phyloP scores from a whole-genome alignment of 2,797 vertebrate species.

The Meriones psammophilus region DNA sequence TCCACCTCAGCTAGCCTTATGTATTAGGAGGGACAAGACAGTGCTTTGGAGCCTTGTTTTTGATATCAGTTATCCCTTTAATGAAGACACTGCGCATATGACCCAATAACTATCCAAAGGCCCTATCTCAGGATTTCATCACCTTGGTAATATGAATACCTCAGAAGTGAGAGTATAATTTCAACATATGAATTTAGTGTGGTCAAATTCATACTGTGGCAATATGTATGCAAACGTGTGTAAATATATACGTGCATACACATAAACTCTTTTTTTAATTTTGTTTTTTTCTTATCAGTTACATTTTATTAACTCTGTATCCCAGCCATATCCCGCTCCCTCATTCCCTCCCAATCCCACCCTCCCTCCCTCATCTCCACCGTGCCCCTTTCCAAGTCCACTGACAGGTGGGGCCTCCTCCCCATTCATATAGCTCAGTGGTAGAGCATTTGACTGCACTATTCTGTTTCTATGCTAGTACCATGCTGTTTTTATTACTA shows the following conservation, averaged over 20 bases:
- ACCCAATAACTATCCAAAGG: neutral
- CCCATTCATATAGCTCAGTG: conserved; percentile 88
- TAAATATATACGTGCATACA: neutral
- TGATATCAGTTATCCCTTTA: neutral
- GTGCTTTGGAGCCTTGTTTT: neutral
- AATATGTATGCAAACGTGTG: neutral
- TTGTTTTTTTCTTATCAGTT: too few species aligned
- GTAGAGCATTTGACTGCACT: conserved; percentile 89
- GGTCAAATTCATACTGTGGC: neutral
- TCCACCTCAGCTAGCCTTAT: too few species aligned
- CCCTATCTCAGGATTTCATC: neutral
- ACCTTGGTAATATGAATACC: neutral
- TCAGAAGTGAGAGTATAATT: neutral
- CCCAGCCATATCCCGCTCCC: too few species aligned
- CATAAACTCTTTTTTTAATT: neutral
- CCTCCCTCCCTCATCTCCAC: too few species aligned
- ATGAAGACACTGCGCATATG: neutral
- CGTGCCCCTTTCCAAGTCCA: too few species aligned
- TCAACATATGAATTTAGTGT: neutral
- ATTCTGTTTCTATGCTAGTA: too few species aligned
- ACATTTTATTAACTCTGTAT: too few species aligned
- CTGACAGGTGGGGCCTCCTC: too few species aligned
- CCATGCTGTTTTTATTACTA: too few species aligned
- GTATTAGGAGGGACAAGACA: neutral
- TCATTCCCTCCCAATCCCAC: too few species aligned